Evolutionary conservation across 2,797 vertebrate genomes (phyloP).

Genomic region (Anguilla obscura): DNA sequence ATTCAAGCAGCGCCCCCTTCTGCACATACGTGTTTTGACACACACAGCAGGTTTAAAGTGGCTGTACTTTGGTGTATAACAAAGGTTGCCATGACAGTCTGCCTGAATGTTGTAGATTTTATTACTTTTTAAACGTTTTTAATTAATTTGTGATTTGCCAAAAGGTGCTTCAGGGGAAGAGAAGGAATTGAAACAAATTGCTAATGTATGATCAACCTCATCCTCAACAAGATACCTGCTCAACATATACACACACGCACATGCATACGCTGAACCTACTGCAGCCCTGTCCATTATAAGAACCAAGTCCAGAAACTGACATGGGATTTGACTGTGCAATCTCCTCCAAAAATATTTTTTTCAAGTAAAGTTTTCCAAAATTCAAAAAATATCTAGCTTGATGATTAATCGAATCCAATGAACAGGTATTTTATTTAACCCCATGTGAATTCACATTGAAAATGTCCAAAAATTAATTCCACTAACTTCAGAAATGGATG

Average conservation of each 20-base stretch:
- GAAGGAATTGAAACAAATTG: not conserved
- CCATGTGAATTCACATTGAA: not conserved
- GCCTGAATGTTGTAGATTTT: not conserved
- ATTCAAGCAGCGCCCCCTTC: not conserved
- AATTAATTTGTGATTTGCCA: conserved; percentile 17
- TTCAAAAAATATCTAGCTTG: not conserved
- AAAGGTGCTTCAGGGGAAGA: conserved; percentile 11
- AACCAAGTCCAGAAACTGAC: not conserved
- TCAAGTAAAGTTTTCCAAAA: not conserved
- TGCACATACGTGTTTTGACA: conserved; percentile 1
- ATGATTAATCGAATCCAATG: not conserved
- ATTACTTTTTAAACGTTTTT: not conserved
- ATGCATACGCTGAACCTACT: not conserved
- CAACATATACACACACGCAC: not conserved
- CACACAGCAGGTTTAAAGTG: conserved; percentile 8
- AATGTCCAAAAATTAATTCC: not conserved
- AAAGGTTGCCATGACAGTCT: conserved; percentile 23
- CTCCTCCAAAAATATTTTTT: not conserved
- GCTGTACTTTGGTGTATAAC: conserved; percentile 4
- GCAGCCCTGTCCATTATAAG: not conserved
- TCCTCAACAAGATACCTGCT: not conserved
- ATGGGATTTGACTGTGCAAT: not conserved
- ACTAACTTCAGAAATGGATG: not conserved
- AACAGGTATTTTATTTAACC: not conserved
- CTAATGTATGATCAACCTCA: not conserved